Evolutionary conservation across 2,113 vertebrate species (phyloP).

Genomic region (Takifugu bimaculatus): DNA sequence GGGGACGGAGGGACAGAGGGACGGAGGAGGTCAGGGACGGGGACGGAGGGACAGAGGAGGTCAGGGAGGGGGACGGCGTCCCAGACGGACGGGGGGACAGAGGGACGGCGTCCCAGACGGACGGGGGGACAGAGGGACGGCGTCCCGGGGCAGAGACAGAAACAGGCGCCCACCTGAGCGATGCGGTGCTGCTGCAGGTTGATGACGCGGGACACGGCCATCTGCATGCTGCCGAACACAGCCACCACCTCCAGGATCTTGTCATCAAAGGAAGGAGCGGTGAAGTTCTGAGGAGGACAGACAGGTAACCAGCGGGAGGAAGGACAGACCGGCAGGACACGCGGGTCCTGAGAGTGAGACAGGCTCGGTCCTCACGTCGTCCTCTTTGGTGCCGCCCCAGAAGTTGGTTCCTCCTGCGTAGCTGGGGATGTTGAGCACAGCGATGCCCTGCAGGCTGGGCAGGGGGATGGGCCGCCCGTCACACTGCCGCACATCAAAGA

Average conservation of each 20-base stretch:
- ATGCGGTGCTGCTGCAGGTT: slow-evolving; percentile 96
- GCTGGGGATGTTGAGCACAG: slow-evolving; percentile 92
- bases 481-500: slow-evolving; percentile 68
- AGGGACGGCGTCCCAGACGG: neutral
- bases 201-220: slow-evolving; percentile 96
- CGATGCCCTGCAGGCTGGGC: slow-evolving; percentile 92
- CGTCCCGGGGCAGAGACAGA: too few species aligned
- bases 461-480: slow-evolving; percentile 89
- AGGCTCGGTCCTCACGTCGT: slow-evolving; percentile 78
- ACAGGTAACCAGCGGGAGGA: neutral
- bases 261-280: slow-evolving; percentile 94
- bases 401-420: slow-evolving; percentile 96
- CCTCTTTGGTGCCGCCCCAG: slow-evolving; percentile 96
- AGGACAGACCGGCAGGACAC: neutral
- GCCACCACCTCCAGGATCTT: slow-evolving; percentile 98
- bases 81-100: neutral
- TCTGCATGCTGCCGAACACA: slow-evolving; percentile 98
- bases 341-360: neutral
- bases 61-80: neutral
- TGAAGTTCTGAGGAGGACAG: slow-evolving; percentile 80
- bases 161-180: slow-evolving; percentile 80
- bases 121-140: too few species aligned
- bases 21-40: too few species aligned
- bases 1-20: too few species aligned
- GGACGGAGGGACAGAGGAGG: too few species aligned